Evolutionary conservation across 2,888 invertebrate genomes (phyloP), one percentile per base, ranked within the genome.

Genomic region (Polydrusus pterygomalis): DNA sequence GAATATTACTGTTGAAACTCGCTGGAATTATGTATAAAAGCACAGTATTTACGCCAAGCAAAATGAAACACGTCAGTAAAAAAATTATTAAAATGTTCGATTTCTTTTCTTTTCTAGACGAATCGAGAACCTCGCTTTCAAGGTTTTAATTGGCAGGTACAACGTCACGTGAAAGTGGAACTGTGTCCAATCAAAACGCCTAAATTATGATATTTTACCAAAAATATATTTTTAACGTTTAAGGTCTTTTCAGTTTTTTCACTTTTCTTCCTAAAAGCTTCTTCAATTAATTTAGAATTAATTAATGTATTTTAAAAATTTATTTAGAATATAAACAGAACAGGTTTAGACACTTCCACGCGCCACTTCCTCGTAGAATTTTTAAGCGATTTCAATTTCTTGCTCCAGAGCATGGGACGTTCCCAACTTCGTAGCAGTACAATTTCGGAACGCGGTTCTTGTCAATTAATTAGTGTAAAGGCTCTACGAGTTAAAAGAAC

Each of bases 31-130:
- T 40, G 40, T 45, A 43, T 34, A 18, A 20, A 69, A 15, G 17
- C 68, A 20, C n/a, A 30, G 13, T 62, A 63, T 70, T 45, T 63
- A 34, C 49, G 40, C 72, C 79, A 79, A 79, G 73, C 54, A 72
- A 65, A 76, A 68, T 75, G 63, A 47, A 68, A 77, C 78, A 79
- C 79, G 78, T 79, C 80, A 79, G 73, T 68, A 58, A 60, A 20
- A 51, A 15, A 51, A 60, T 18, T n/a, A n/a, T n/a, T n/a, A n/a
- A 38, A 60, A 34, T 60, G 25, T 54, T 69, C 69, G 58, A 69
- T 69, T 68, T 34, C 34, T 10, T 7, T 8, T 3, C 9, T 43
- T n/a, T 47, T 69, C 69, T 67, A 49, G 58, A 60, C 38, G 58
- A 60, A 60, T 60, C 58, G 1, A 60, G 58, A 60, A 17, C 11